Evolutionary conservation across 2,113 vertebrate genomes (phyloP), one percentile per base, ranked within the genome.

Genomic region (Odocoileus hemionus): DNA sequence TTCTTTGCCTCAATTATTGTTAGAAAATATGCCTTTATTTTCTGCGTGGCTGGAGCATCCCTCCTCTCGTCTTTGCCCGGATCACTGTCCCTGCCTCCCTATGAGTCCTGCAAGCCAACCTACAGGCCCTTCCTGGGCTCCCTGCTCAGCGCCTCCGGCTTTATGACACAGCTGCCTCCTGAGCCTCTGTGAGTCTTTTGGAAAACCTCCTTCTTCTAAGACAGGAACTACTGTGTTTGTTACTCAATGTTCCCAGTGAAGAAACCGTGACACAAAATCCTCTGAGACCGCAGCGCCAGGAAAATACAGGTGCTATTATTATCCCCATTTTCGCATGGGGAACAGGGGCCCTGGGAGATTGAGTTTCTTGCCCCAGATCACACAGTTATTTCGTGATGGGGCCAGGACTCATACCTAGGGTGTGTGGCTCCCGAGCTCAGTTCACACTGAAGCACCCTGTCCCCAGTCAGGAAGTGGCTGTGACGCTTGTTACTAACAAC

Each of bases 141-240:
- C 25, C 33, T 45, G 30, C 50, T 94, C 50, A 21, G 43, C 7
- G 36, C 36, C 84, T 39, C 60, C 26, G n/a, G 82, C 23, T 57
- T 76, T 19, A 5, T 6, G 57, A 76, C 36, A 43, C 47, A 74
- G 25, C 33, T 16, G 39, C 76, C 26, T 57, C 47, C 21, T 3
- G 5, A 89, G 28, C 30, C 43, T 92, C 55, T 5, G 45, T 50
- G 43, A 0, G 0, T 43, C 55, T 67, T 89, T 54, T 50, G 43
- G 57, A 94, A 97, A 86, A 80, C 26, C 23, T 54, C 79, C 25
- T 82, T 74, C 79, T 47, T 67, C 74, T 47, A 70, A 16, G 47
- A 33, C 25, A 86, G 76, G n/a, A 64, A 58, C 33, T n/a, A 23
- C 7, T 70, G 15, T 92, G 30, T 21, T 74, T 93, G 19, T 80